Evolutionary conservation across 2,113 vertebrate genomes (phyloP), one percentile per base, ranked within the genome.

Genomic region (Actenoides lindsayi): DNA sequence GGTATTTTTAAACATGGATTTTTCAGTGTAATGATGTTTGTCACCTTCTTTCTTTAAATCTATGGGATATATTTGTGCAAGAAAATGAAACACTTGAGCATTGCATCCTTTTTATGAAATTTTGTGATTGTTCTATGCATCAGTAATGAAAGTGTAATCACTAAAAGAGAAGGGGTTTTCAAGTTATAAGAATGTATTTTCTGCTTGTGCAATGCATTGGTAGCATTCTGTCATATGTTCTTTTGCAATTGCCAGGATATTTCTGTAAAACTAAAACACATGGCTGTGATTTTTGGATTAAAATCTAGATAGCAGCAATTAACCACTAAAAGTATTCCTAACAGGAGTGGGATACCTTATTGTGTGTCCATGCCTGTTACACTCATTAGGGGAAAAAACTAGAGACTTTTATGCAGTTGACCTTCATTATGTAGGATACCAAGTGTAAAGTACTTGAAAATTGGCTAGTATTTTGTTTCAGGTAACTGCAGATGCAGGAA

Each of bases 171-270:
- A 76, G 14, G 5, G 5, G 3, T 78, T 84, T 84, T 71, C 46
- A 25, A 0, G 78, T 70, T 11, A 0, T n/a, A 42, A 63, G n/a
- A n/a, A 37, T 54, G 3, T 59, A 1, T 75, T 70, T 73, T 25
- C n/a, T 79, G 6, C 23, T 83, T 89, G 9, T 56, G 2, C 30
- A 46, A 10, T 68, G 30, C 6, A 20, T 9, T 53, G 53, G 14
- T 56, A 51, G 5, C 5, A 2, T 57, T 92, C 37, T 67, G 17
- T 71, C 41, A 10, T 27, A 35, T 35, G 10, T n/a, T 51, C 16
- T 63, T 81, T 53, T 48, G 28, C 51, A 88, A 64, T 59, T 83
- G 17, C 19, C 11, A n/a, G 13, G 48, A 46, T 35, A 51, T 60
- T 75, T 46, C 24, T 62, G 3, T 68, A 50, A 68, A 86, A 80